Percentiles rank a stretch among this genome's conserved stretches.
phyloP scores from a whole-genome alignment of 2,113 vertebrate genomes.

The Scolopax mira region DNA sequence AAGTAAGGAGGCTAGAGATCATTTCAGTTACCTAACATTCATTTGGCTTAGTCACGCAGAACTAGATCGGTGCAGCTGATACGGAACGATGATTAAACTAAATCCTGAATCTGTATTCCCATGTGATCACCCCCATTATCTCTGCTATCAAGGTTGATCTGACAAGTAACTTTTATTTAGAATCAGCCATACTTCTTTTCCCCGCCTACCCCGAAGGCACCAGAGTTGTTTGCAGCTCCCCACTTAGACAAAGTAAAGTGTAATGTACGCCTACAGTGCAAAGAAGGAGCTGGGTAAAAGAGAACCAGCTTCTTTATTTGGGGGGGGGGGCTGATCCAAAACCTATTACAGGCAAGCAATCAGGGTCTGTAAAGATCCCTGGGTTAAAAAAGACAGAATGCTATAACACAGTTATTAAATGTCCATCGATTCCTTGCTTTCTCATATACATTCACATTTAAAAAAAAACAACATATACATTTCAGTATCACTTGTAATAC shows the following conservation, averaged over 20 bases:
- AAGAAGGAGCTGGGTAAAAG: neutral
- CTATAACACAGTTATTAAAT: neutral
- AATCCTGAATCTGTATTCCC: slow-evolving; percentile 46
- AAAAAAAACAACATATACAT: neutral
- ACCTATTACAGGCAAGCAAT: neutral
- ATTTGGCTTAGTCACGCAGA: slow-evolving; percentile 54
- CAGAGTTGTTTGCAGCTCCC: neutral
- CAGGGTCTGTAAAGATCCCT: neutral
- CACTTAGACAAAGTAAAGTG: neutral
- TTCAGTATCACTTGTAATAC: neutral
- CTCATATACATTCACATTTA: neutral
- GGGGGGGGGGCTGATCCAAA: neutral
- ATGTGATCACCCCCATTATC: slow-evolving; percentile 58
- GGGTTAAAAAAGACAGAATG: neutral
- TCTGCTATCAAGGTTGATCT: slow-evolving; percentile 65
- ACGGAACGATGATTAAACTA: slow-evolving; percentile 48
- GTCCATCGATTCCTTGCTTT: neutral
- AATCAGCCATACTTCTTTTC: slow-evolving; percentile 31
- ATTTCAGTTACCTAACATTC: slow-evolving; percentile 55
- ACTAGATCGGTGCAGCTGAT: slow-evolving; percentile 10
- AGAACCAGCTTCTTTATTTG: neutral
- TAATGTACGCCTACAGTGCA: neutral
- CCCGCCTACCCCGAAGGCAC: neutral
- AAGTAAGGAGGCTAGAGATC: neutral
- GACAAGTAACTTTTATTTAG: slow-evolving; percentile 66